These are phyloP conservation scores for Nannoperca australis DNA, from an alignment of 2,797 vertebrate genomes.

Conservation along the genomic window DNA sequence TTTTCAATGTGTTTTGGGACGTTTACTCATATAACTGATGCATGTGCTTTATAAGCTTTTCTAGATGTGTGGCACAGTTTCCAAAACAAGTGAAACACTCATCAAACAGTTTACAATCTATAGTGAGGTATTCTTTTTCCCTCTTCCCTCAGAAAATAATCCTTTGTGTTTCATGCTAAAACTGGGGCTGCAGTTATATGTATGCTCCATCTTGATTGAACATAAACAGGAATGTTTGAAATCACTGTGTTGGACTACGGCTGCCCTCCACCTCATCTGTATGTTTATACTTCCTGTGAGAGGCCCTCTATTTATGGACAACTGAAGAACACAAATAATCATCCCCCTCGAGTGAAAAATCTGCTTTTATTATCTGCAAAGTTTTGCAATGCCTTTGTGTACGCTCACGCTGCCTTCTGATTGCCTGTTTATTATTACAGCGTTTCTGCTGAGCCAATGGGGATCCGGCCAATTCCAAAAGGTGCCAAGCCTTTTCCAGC, in stretches of 20 bases:
- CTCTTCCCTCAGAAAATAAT: conserved; percentile 61
- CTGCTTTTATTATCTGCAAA: conserved; percentile 96
- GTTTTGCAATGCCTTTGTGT: conserved; percentile 95
- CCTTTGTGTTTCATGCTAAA: conserved; percentile 61
- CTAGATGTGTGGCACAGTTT: conserved; percentile 39
- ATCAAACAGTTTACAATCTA: conserved; percentile 69
- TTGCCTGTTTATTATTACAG: conserved; percentile 99
- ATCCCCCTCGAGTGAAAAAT: conserved; percentile 92
- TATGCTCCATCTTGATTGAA: conserved; percentile 93
- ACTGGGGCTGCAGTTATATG: conserved; percentile 68
- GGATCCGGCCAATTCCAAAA: conserved; percentile 90
- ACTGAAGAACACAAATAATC: conserved; percentile 98
- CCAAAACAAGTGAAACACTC: conserved; percentile 54
- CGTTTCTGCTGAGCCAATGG: conserved; percentile 92
- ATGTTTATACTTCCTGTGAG: conserved; percentile 97
- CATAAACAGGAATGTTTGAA: conserved; percentile 95
- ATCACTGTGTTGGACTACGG: conserved; percentile 89
- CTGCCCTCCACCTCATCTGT: conserved; percentile 91
- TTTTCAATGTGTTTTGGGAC: conserved; percentile 6
- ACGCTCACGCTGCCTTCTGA: conserved; percentile 93
- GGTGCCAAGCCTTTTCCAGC: conserved; percentile 92
- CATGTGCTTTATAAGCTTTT: conserved; percentile 25
- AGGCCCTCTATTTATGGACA: conserved; percentile 96
- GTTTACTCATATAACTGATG: conserved; percentile 10
- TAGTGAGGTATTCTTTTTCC: conserved; percentile 46